A percentile compares a stretch with the other conserved stretches of the same genome.
Evolutionary conservation across 2,797 vertebrate species (phyloP).

Genomic region (Sebastes diaconus): DNA sequence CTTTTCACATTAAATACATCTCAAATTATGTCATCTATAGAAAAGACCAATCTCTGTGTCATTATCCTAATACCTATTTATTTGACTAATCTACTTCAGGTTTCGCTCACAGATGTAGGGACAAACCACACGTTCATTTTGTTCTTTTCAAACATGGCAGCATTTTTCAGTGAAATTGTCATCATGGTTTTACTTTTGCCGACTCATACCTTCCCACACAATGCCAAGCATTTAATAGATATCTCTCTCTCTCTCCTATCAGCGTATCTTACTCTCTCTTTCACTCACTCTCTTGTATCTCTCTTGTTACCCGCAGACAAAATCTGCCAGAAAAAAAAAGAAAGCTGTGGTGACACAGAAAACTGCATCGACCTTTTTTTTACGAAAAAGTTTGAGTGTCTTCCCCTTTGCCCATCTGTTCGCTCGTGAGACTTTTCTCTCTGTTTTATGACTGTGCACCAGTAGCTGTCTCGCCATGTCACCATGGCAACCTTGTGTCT

Average conservation of each 20-base stretch:
- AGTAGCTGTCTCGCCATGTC: constrained; percentile 53
- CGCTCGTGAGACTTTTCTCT: constrained; percentile 63
- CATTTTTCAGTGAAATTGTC: constrained; percentile 17
- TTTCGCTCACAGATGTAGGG: constrained; percentile 19
- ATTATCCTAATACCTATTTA: constrained; percentile 32
- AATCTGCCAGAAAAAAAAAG: constrained; percentile 14
- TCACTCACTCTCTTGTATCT: background rate
- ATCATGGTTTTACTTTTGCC: constrained; percentile 26
- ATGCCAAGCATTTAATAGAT: constrained; percentile 11
- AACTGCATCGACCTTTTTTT: constrained; percentile 4
- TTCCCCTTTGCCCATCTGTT: constrained; percentile 40
- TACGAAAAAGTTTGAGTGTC: constrained; percentile 5
- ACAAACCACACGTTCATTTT: constrained; percentile 22
- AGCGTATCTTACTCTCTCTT: constrained; percentile 6
- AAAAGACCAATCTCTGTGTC: background rate
- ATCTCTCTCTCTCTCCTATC: background rate
- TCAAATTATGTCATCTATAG: background rate
- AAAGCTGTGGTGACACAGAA: constrained; percentile 24
- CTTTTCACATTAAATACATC: background rate
- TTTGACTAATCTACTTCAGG: constrained; percentile 11
- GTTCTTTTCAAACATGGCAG: constrained; percentile 16
- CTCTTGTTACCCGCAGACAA: background rate
- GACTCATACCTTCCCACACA: constrained; percentile 24
- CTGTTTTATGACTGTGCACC: constrained; percentile 73
- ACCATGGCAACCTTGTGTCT: constrained; percentile 66